Evolutionary conservation across 2,113 vertebrate species (phyloP).

Genomic region (Sinosuthora webbiana): DNA sequence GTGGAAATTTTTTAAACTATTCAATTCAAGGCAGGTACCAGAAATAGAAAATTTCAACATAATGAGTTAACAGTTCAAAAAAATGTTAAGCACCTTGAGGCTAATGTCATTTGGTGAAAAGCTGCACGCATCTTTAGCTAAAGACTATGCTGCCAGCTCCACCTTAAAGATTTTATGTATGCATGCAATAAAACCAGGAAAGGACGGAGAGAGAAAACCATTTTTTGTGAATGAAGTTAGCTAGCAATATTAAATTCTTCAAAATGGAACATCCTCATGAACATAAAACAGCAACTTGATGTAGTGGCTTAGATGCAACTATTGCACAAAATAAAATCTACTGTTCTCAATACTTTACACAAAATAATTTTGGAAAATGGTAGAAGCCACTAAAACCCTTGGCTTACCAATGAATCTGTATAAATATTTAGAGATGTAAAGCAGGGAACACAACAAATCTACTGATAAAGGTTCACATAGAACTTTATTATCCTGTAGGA

Average conservation of each 20-base stretch:
- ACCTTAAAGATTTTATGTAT: neutral
- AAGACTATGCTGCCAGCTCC: neutral
- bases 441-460: neutral
- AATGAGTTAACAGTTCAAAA: neutral
- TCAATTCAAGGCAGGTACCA: neutral
- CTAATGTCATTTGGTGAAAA: neutral
- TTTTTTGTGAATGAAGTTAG: neutral
- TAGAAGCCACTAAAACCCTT: neutral
- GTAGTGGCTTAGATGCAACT: neutral
- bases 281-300: neutral
- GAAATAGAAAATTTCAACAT: neutral
- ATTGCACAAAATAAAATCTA: neutral
- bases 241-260: neutral
- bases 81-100: neutral
- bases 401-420: neutral
- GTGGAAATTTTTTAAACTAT: neutral
- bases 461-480: neutral
- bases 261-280: neutral
- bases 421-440: neutral
- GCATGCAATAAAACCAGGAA: neutral
- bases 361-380: neutral
- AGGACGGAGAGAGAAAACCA: neutral
- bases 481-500: constrained; percentile 2
- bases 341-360: neutral
- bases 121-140: neutral